Evolutionary conservation across 2,113 vertebrate genomes (phyloP).

Genomic region (Ictalurus punctatus): DNA sequence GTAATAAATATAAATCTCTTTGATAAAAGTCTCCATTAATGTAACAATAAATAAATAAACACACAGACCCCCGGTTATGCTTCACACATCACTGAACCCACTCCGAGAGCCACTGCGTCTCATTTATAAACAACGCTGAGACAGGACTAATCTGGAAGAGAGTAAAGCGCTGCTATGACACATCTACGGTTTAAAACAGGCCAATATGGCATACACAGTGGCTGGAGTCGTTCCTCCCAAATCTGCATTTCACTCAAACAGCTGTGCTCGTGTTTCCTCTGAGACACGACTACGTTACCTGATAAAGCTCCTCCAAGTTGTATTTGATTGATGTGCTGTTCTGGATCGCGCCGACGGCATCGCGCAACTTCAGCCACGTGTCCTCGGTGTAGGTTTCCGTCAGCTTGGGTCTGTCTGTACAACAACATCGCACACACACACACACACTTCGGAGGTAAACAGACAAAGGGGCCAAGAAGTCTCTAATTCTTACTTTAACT

Average conservation of each 20-base stretch:
- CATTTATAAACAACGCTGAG: too few relatives aligned
- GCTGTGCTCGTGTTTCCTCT: background rate
- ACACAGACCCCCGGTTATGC: too few relatives aligned
- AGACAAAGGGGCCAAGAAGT: background rate
- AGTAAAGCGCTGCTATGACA: too few relatives aligned
- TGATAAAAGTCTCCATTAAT: too few relatives aligned
- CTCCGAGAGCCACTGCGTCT: too few relatives aligned
- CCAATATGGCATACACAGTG: too few relatives aligned
- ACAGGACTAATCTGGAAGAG: too few relatives aligned
- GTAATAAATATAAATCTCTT: too few relatives aligned
- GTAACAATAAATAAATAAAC: too few relatives aligned
- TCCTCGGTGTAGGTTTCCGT: conserved; percentile 98
- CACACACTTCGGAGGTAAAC: background rate
- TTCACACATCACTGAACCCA: too few relatives aligned
- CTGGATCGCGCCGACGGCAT: conserved; percentile 96
- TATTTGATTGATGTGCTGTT: conserved; percentile 98
- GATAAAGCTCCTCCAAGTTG: conserved; percentile 97
- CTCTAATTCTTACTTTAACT: background rate
- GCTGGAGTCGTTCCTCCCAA: background rate
- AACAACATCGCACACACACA: background rate
- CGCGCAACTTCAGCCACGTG: conserved; percentile 97
- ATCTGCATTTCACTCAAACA: too few relatives aligned
- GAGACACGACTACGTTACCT: conserved; percentile 72
- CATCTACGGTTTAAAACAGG: too few relatives aligned
- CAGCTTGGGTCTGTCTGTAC: conserved; percentile 93